Base-by-base conservation (phyloP, 2,888 invertebrate species). In the Electrophaes corylata region DNA sequence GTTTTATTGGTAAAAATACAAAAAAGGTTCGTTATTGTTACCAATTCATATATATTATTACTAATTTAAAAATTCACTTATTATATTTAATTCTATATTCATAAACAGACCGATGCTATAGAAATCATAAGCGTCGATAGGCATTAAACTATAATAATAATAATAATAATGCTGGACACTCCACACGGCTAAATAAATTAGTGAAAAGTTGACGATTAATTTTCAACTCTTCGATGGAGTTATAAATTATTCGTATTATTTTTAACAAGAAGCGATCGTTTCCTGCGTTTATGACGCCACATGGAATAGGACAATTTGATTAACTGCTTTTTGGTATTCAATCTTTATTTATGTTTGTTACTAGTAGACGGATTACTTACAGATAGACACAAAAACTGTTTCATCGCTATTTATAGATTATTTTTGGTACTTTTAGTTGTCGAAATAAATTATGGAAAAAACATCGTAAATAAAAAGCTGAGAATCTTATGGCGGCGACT, bases 391-490 rank as follows among this genome's bases (percentile, higher is more conserved):
- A 69, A 70, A 73, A 67, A 57, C 59, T 62, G 62, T 69, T 67
- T 66, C 64, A 68, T 74, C 49, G 65, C 60, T 66, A 64, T 68
- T 76, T 75, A 76, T 76, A 77, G 65, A 69, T 73, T 70, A 71
- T 61, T 60, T 67, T 70, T 62, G 62, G 62, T 65, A 62, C 66
- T 71, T 67, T 67, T 66, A 65, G 62, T 67, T 70, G 68, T 71
- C 65, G 72, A 71, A 79, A 74, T 82, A 80, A 83, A 79, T 80
- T 71, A 81, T 80, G 73, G 75, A 71, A 72, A 73, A 83, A 37
- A 81, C 72, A 73, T 71, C 73, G 73, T 71, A 71, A 76, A 76
- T 69, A 75, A 76, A 82, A 82, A 78, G 75, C 62, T 67, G 73
- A 73, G 75, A 76, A 82, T 77, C 76, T 78, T 76, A 85, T 14